Conservation (phyloP, 92 coral and sea anemone genomes). For the Meandrina meandrites region DNA sequence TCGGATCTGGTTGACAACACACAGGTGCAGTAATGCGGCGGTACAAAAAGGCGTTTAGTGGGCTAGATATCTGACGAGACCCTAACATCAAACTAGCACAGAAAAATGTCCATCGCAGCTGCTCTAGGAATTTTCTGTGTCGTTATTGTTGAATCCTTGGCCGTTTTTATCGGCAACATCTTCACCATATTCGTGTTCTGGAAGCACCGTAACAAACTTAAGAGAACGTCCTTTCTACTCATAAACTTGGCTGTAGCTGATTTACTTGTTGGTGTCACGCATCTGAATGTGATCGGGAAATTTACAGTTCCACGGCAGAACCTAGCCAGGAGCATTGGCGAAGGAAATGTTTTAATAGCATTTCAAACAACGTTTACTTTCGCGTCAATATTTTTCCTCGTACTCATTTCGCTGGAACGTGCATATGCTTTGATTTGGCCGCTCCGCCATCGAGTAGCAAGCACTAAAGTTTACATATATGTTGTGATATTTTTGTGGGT, state of each 20-base stretch:
- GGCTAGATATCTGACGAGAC: too few species aligned
- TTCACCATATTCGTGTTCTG: background rate
- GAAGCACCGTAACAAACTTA: too few species aligned
- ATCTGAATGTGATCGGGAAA: too few species aligned
- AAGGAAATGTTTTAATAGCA: background rate
- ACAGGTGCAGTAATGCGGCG: too few species aligned
- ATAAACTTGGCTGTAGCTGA: too few species aligned
- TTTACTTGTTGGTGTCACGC: too few species aligned
- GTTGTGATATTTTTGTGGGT: background rate
- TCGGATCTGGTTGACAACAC: too few species aligned
- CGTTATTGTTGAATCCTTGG: background rate
- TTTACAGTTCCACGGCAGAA: too few species aligned
- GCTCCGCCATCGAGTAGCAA: constrained; percentile 2
- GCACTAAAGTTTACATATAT: background rate
- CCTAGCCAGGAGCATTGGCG: too few species aligned
- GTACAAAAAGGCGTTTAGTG: too few species aligned
- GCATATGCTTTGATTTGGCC: background rate
- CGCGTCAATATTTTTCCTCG: constrained; percentile 10
- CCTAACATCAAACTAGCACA: too few species aligned
- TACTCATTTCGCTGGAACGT: background rate
- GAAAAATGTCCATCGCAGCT: background rate
- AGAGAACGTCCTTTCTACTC: too few species aligned
- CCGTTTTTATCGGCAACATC: background rate
- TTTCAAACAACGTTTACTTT: background rate
- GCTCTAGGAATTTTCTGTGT: background rate